These are phyloP conservation scores for Drosophila demipolita DNA, from an alignment of 2,888 invertebrate species.

Conservation along the genomic window DNA sequence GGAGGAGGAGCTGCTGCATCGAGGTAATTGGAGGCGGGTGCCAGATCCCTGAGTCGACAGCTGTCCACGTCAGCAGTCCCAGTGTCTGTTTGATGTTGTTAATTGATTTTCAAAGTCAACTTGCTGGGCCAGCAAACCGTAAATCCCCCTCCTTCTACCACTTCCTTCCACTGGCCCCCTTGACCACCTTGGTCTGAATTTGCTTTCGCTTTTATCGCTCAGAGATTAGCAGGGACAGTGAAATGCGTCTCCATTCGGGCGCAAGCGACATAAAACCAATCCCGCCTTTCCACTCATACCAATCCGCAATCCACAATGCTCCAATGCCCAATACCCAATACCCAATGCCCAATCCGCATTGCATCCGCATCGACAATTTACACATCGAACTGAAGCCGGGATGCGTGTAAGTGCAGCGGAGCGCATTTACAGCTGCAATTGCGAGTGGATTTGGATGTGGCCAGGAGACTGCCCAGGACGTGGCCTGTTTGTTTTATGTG, in stretches of 20 bases:
- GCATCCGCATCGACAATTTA: slow-evolving; percentile 57
- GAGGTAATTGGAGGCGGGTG: slow-evolving; percentile 18
- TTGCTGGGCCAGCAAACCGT: slow-evolving; percentile 48
- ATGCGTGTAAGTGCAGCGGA: slow-evolving; percentile 76
- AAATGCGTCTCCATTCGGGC: slow-evolving; percentile 75
- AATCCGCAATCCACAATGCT: slow-evolving; percentile 41
- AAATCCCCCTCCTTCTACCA: not conserved
- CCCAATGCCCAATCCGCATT: slow-evolving; percentile 29
- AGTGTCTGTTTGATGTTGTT: slow-evolving; percentile 85
- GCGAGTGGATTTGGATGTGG: slow-evolving; percentile 72
- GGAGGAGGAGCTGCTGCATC: not conserved
- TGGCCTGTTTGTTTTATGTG: slow-evolving; percentile 79
- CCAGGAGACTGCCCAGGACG: slow-evolving; percentile 50
- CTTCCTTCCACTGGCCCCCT: not conserved
- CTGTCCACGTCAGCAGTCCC: slow-evolving; percentile 71
- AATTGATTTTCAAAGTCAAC: slow-evolving; percentile 85
- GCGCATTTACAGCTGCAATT: slow-evolving; percentile 78
- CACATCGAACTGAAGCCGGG: slow-evolving; percentile 46
- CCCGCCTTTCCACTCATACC: slow-evolving; percentile 23
- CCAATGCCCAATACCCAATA: slow-evolving; percentile 22
- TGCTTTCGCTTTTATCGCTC: slow-evolving; percentile 70
- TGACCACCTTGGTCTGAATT: slow-evolving; percentile 28
- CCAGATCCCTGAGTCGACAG: slow-evolving; percentile 50
- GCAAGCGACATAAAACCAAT: slow-evolving; percentile 82
- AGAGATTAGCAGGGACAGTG: slow-evolving; percentile 75